A percentile compares a stretch with the other conserved stretches of the same genome.
Conservation (phyloP, 2,888 invertebrate species). For the Luffia ferchaultella region DNA sequence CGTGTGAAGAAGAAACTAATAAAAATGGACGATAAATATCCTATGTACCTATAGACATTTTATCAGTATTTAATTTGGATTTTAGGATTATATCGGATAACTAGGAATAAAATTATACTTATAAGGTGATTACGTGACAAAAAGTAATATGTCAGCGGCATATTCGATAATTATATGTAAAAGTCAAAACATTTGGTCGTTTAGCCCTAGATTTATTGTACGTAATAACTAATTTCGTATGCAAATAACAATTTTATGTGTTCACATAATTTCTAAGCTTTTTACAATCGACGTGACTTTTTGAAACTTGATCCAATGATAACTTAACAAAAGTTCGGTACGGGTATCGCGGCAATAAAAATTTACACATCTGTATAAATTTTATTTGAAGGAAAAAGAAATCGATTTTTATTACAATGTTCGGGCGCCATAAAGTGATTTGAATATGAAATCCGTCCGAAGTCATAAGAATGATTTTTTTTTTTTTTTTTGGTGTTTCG, state of each 20-base stretch:
- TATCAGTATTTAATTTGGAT: too few relatives aligned
- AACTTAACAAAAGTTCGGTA: neutral
- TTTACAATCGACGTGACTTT: neutral
- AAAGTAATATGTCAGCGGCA: neutral
- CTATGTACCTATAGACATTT: too few relatives aligned
- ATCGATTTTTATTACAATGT: conserved; percentile 27
- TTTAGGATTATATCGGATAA: too few relatives aligned
- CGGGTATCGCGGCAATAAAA: conserved; percentile 21
- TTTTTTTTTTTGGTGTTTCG: too few relatives aligned
- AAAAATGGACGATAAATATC: too few relatives aligned
- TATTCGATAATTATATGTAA: neutral
- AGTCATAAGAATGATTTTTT: too few relatives aligned
- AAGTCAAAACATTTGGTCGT: neutral
- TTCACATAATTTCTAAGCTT: neutral
- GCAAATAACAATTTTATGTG: neutral
- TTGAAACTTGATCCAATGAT: neutral
- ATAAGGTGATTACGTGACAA: neutral
- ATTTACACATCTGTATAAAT: conserved; percentile 23
- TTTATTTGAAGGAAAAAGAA: conserved; percentile 29
- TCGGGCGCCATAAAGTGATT: conserved; percentile 33
- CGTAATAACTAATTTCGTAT: neutral
- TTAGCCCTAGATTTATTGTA: neutral
- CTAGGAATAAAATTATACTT: too few relatives aligned
- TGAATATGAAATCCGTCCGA: conserved; percentile 23
- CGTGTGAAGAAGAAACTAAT: too few relatives aligned